A percentile compares a stretch with the other conserved stretches of the same genome.
These are phyloP conservation scores for Leptinotarsa lineolata DNA, from an alignment of 1,140 invertebrate species.

Conservation along the genomic window DNA sequence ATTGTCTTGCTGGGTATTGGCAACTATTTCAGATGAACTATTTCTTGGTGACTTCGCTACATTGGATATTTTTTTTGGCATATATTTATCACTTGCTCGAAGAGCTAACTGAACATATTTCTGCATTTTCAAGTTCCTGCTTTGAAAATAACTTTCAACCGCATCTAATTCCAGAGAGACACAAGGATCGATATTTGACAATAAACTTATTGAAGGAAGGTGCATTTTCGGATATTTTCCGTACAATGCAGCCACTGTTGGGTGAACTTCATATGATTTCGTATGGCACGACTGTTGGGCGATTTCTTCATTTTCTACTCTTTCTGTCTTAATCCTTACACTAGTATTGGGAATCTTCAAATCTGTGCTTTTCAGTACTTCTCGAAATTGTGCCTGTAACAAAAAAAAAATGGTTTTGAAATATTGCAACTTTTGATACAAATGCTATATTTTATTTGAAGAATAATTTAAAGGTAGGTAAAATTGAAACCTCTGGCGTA, in stretches of 20 bases:
- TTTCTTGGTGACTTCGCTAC: not conserved
- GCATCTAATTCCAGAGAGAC: constrained; percentile 21
- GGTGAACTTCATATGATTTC: constrained; percentile 17
- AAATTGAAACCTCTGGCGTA: too few species aligned
- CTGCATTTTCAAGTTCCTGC: constrained; percentile 27
- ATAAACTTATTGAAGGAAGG: constrained; percentile 18
- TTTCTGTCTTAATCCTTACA: constrained; percentile 25
- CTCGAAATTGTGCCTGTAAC: constrained; percentile 27
- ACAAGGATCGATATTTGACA: constrained; percentile 24
- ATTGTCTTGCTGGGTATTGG: not conserved
- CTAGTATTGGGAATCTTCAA: constrained; percentile 22
- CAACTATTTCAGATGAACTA: not conserved
- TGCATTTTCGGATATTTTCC: constrained; percentile 26
- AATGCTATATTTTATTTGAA: too few species aligned
- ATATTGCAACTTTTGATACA: too few species aligned
- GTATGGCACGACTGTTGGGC: not conserved
- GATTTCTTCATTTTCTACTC: not conserved
- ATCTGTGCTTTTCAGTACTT: constrained; percentile 11
- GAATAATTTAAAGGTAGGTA: too few species aligned
- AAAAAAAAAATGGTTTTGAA: not conserved
- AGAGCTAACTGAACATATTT: not conserved
- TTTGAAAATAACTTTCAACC: constrained; percentile 31
- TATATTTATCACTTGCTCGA: not conserved
- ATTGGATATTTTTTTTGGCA: not conserved
- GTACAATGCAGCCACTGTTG: constrained; percentile 22